Conservation (phyloP, 1,140 invertebrate species). For the Polyergus mexicanus region DNA sequence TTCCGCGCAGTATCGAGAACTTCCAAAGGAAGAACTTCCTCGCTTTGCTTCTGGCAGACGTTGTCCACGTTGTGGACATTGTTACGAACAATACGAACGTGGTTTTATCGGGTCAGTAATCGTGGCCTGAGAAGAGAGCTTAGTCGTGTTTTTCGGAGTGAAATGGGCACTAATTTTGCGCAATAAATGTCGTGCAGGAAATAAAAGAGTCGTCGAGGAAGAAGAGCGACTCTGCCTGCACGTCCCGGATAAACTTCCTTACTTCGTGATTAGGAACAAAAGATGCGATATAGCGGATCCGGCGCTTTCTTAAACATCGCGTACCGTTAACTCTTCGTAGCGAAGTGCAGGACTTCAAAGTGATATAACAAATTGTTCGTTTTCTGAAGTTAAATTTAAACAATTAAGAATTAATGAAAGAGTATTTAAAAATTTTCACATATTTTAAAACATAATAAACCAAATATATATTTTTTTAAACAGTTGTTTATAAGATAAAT, state of each 20-base stretch:
- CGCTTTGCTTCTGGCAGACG: neutral
- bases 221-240: neutral
- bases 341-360: neutral
- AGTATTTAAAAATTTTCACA: neutral
- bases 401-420: neutral
- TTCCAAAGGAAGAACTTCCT: slow-evolving; percentile 19
- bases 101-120: slow-evolving; percentile 48
- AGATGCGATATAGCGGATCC: neutral
- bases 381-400: neutral
- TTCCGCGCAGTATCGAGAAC: neutral
- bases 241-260: slow-evolving; percentile 23
- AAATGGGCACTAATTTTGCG: slow-evolving; percentile 35
- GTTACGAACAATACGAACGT: slow-evolving; percentile 42
- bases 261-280: slow-evolving; percentile 30
- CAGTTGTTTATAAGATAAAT: neutral
- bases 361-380: neutral
- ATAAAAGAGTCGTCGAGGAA: slow-evolving; percentile 21
- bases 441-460: neutral
- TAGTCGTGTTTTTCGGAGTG: slow-evolving; percentile 40
- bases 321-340: neutral
- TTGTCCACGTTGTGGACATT: slow-evolving; percentile 40
- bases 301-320: slow-evolving; percentile 6
- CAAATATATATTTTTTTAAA: neutral
- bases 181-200: slow-evolving; percentile 16
- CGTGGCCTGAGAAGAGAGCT: slow-evolving; percentile 7